Conservation (phyloP, 2,113 vertebrate species). For the Hippoglossus stenolepis region DNA sequence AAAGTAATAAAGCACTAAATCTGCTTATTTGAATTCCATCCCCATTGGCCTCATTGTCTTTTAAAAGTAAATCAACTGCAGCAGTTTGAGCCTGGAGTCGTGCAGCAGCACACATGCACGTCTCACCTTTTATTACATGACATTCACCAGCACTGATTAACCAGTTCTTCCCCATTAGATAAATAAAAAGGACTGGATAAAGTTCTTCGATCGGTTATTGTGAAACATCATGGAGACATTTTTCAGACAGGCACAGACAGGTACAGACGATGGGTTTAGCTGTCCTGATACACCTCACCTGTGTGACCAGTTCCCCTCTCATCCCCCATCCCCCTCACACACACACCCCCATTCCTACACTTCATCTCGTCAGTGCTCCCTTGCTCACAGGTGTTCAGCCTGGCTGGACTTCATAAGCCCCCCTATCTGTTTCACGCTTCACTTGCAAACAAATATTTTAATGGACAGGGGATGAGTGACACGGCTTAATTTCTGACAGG, state of each 20-base stretch:
- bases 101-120: slow-evolving; percentile 2
- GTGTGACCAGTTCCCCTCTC: neutral
- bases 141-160: slow-evolving; percentile 14
- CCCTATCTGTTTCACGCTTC: slow-evolving; percentile 69
- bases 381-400: slow-evolving; percentile 77
- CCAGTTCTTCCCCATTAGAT: slow-evolving; percentile 3
- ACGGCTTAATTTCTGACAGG: slow-evolving; percentile 66
- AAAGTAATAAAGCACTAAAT: neutral
- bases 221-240: slow-evolving; percentile 43
- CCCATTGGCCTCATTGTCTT: neutral
- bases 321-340: neutral
- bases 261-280: slow-evolving; percentile 18
- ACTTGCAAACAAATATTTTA: slow-evolving; percentile 77
- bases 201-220: slow-evolving; percentile 38
- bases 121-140: slow-evolving; percentile 34
- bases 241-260: slow-evolving; percentile 58
- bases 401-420: slow-evolving; percentile 58
- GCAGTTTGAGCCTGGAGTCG: slow-evolving; percentile 13
- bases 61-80: neutral
- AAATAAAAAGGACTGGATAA: neutral
- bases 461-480: slow-evolving; percentile 72
- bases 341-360: slow-evolving; percentile 25
- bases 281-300: slow-evolving; percentile 22
- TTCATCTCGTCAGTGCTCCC: slow-evolving; percentile 36
- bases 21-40: neutral